Evolutionary conservation across 1,140 invertebrate species (phyloP), one percentile per base, ranked within the genome.

Genomic region (Radopholus similis): DNA sequence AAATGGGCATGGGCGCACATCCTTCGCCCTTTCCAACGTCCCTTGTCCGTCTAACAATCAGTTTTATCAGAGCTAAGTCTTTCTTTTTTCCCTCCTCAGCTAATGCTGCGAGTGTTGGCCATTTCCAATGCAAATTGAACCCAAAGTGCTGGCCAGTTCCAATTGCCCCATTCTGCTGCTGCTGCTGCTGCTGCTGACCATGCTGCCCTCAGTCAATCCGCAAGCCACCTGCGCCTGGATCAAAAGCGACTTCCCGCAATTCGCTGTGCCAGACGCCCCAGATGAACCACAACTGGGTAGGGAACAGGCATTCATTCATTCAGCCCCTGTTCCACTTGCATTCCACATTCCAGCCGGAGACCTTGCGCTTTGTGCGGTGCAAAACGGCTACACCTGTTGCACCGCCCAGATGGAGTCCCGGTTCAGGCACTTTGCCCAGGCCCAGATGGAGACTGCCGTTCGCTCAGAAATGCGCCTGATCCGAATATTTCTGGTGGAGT

Each of bases 141-240:
- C n/a, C n/a, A n/a, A n/a, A n/a, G n/a, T n/a, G n/a, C n/a, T n/a
- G n/a, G n/a, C n/a, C n/a, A n/a, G n/a, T n/a, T n/a, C n/a, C n/a
- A n/a, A n/a, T n/a, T n/a, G n/a, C n/a, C n/a, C n/a, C n/a, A n/a
- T n/a, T n/a, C n/a, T n/a, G n/a, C n/a, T n/a, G n/a, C n/a, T n/a
- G n/a, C n/a, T n/a, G n/a, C n/a, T n/a, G n/a, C n/a, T n/a, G n/a
- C n/a, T n/a, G n/a, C n/a, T n/a, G n/a, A n/a, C n/a, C n/a, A n/a
- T n/a, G n/a, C n/a, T n/a, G n/a, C n/a, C n/a, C n/a, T n/a, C n/a
- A n/a, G n/a, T n/a, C n/a, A n/a, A n/a, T n/a, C 21, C 47, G 9
- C 59, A 62, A 26, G 42, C 59, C 9, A 62, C 59, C 32, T 62
- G 59, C 30, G 59, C 40, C 34, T 62, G 40, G 23, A 21, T 62